Conservation (phyloP, 1,140 invertebrate species). For the Lasioglossum baleicum region DNA sequence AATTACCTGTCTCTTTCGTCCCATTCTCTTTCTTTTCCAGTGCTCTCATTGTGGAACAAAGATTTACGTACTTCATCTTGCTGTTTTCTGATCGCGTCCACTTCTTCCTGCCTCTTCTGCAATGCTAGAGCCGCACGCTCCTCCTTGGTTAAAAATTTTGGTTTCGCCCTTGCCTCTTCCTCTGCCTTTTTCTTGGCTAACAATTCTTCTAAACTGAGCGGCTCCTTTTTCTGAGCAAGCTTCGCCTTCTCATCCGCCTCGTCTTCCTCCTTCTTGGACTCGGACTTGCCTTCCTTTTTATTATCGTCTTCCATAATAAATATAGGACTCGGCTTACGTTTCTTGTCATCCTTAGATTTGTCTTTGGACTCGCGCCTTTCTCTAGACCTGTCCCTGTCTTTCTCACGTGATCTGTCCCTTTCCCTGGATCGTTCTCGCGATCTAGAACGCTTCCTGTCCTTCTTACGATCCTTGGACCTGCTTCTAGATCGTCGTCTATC, state of each 20-base stretch:
- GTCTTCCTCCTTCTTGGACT: conserved; percentile 57
- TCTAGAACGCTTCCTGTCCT: conserved; percentile 71
- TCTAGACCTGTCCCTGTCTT: conserved; percentile 70
- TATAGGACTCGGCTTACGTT: conserved; percentile 72
- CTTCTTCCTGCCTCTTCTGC: conserved; percentile 92
- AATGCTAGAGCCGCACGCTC: conserved; percentile 94
- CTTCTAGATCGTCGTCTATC: conserved; percentile 69
- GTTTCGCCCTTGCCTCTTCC: conserved; percentile 95
- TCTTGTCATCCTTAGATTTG: conserved; percentile 75
- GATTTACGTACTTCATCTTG: conserved; percentile 87
- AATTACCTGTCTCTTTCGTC: conserved; percentile 73
- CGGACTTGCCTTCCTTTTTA: conserved; percentile 55
- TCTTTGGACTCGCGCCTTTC: conserved; percentile 75
- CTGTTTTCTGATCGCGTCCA: conserved; percentile 84
- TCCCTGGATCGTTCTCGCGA: conserved; percentile 68
- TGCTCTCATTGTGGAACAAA: conserved; percentile 49
- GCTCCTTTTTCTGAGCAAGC: conserved; percentile 87
- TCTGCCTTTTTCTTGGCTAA: conserved; percentile 98
- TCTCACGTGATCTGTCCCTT: conserved; percentile 71
- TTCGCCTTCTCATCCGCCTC: conserved; percentile 74
- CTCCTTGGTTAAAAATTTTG: conserved; percentile 98
- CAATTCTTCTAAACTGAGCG: conserved; percentile 97
- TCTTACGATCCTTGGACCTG: conserved; percentile 69
- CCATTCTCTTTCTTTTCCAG: conserved; percentile 71
- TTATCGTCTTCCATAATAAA: conserved; percentile 75